Evolutionary conservation across 2,888 invertebrate species (phyloP).

Genomic region (Papilio elwesi): DNA sequence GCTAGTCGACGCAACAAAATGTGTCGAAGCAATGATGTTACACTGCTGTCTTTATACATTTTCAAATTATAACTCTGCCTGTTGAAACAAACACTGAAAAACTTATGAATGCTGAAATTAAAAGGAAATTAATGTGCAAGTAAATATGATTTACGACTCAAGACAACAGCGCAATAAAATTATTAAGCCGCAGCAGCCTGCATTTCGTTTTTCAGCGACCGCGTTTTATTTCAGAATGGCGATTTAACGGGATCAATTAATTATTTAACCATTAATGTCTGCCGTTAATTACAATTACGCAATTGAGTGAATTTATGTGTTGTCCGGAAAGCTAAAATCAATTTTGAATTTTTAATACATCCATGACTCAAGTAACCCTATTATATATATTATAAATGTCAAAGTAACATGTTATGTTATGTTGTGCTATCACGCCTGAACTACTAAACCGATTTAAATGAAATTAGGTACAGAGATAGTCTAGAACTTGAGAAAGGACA

Average conservation of each 20-base stretch:
- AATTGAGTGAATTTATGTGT: background rate
- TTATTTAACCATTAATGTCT: slow-evolving; percentile 11
- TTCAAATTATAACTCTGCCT: background rate
- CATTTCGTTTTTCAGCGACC: slow-evolving; percentile 2
- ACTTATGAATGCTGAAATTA: background rate
- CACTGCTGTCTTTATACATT: background rate
- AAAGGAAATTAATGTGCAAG: background rate
- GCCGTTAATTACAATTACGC: background rate
- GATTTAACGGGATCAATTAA: slow-evolving; percentile 27
- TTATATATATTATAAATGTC: too few relatives aligned
- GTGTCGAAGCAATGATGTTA: slow-evolving; percentile 11
- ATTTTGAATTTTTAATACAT: background rate
- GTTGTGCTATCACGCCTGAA: too few relatives aligned
- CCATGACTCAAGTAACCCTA: too few relatives aligned
- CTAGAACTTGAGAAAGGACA: too few relatives aligned
- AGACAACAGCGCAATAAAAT: slow-evolving; percentile 18
- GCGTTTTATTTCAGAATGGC: slow-evolving; percentile 26
- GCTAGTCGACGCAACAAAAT: slow-evolving; percentile 22
- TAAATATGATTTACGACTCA: slow-evolving; percentile 5
- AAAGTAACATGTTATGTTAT: too few relatives aligned
- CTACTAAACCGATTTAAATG: too few relatives aligned
- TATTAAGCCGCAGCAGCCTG: slow-evolving; percentile 22
- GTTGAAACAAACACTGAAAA: too few relatives aligned
- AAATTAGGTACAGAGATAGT: too few relatives aligned
- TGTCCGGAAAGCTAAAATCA: background rate